These are phyloP conservation scores for Caenorhabditis elegans DNA, from an alignment of 1,140 invertebrate genomes.

Conservation along the genomic window WBcel235 BX284602.5:6710001-6710500, in stretches of 20 bases:
- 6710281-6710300: conserved; percentile 29
- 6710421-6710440: conserved; percentile 10
- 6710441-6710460: conserved; percentile 46
- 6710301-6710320: conserved; percentile 26
- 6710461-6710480: conserved; percentile 61
- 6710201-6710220: too few species aligned
- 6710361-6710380: conserved; percentile 15
- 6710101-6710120: too few species aligned
- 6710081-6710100: conserved; percentile 21
- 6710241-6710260: not conserved
- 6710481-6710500: conserved; percentile 63
- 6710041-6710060: not conserved
- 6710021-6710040: conserved; percentile 5
- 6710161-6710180: not conserved
- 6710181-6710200: too few species aligned
- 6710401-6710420: conserved; percentile 27
- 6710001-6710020: conserved; percentile 14
- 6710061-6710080: conserved; percentile 15
- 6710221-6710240: not conserved
- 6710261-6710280: conserved; percentile 1
- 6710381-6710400: conserved; percentile 9
- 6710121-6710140: too few species aligned
- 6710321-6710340: not conserved
- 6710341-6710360: not conserved
- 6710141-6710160: too few species aligned